Evolutionary conservation across 2,888 invertebrate species (phyloP).

Genomic region (Netelia fuscicornis): DNA sequence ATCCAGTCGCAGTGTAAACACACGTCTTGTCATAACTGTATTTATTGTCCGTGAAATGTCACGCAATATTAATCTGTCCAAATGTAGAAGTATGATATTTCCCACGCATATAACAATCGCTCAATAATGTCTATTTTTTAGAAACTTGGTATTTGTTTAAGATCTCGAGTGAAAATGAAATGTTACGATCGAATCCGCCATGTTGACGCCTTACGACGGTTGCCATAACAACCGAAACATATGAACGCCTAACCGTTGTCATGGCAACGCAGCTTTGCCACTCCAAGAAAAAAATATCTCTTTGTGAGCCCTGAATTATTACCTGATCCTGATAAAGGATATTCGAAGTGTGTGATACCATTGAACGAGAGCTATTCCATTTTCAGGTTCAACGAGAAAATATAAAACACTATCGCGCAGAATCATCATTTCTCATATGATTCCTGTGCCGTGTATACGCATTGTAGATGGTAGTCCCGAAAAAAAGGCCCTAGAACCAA

Average conservation of each 20-base stretch:
- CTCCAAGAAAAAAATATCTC: constrained; percentile 21
- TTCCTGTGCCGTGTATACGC: not conserved
- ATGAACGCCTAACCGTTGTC: constrained; percentile 70
- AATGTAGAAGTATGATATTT: not conserved
- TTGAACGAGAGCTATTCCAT: not conserved
- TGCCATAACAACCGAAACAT: not conserved
- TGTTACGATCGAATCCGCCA: not conserved
- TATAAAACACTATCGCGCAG: not conserved
- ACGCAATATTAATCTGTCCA: not conserved
- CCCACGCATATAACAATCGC: not conserved
- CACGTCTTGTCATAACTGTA: not conserved
- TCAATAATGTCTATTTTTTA: not conserved
- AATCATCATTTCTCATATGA: not conserved
- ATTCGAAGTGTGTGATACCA: not conserved
- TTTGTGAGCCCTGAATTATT: constrained; percentile 1
- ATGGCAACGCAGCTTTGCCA: constrained; percentile 74
- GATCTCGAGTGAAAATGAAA: not conserved
- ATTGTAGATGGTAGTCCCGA: not conserved
- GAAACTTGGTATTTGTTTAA: not conserved
- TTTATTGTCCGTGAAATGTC: not conserved
- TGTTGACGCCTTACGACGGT: constrained; percentile 8
- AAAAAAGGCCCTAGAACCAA: constrained; percentile 69
- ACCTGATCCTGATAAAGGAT: not conserved
- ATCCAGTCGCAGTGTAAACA: not conserved
- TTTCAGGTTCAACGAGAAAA: not conserved